phyloP scores from a whole-genome alignment of 2,113 vertebrate species.

The Geococcyx californianus region DNA sequence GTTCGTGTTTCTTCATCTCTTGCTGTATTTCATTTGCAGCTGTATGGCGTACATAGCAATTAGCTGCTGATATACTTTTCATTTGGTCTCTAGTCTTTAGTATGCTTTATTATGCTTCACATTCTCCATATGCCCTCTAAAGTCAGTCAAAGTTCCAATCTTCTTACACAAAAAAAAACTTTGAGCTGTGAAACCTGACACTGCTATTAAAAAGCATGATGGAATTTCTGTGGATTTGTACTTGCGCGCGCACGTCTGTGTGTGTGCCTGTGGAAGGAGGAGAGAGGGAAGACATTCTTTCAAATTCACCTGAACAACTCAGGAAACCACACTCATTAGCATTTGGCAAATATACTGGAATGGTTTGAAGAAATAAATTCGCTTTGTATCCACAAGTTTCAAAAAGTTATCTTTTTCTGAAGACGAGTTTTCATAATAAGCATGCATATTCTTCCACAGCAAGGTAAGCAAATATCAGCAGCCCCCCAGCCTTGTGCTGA shows the following conservation, averaged over 20 bases:
- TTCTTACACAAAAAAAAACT: not conserved
- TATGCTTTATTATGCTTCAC: not conserved
- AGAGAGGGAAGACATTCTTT: not conserved
- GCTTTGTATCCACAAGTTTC: not conserved
- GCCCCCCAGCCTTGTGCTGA: not conserved
- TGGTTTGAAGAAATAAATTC: not conserved
- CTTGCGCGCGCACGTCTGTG: too few species aligned
- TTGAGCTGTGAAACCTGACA: not conserved
- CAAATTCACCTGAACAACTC: not conserved
- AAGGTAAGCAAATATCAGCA: not conserved
- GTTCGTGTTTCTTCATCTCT: not conserved
- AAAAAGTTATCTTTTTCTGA: not conserved
- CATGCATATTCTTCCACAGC: not conserved
- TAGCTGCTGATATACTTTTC: not conserved
- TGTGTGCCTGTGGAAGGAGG: not conserved
- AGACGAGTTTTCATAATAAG: not conserved
- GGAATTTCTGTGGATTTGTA: not conserved
- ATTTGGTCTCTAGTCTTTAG: not conserved
- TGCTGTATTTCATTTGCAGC: constrained; percentile 32
- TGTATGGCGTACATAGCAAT: not conserved
- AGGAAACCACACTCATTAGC: not conserved
- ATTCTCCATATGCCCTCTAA: not conserved
- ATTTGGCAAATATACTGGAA: not conserved
- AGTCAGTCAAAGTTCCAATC: not conserved
- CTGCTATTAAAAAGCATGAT: not conserved